Conservation (phyloP, 2,113 vertebrate genomes). For the Onychorhynchus coronatus region DNA sequence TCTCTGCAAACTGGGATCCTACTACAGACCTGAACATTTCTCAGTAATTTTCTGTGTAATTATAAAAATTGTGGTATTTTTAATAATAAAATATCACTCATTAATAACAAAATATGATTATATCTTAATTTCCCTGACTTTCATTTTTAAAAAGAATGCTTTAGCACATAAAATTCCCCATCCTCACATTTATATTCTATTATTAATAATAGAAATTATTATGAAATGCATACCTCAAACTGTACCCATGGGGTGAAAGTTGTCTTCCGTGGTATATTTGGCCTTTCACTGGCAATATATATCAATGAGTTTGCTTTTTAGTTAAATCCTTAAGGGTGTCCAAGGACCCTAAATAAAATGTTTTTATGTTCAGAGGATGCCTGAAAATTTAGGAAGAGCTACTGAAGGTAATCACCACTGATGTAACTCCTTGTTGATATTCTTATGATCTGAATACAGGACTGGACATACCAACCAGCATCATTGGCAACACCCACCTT, state of each 20-base stretch:
- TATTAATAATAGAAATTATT: background rate
- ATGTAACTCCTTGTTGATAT: background rate
- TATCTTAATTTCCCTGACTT: background rate
- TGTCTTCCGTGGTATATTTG: background rate
- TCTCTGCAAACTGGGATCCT: background rate
- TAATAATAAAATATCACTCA: background rate
- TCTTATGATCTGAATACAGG: background rate
- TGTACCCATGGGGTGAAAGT: background rate
- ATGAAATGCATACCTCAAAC: background rate
- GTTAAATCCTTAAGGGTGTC: background rate
- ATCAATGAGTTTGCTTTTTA: background rate
- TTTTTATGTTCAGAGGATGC: background rate
- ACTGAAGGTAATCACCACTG: background rate
- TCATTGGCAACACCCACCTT: background rate
- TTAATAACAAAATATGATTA: background rate
- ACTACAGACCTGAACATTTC: background rate
- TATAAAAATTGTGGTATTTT: background rate
- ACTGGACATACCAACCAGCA: background rate
- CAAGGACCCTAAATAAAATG: background rate
- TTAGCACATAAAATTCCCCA: background rate
- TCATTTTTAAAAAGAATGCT: background rate
- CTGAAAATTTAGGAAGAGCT: background rate
- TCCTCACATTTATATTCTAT: background rate
- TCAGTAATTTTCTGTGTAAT: background rate
- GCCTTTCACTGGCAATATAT: background rate